Percentiles rank a stretch among this genome's conserved stretches.
Evolutionary conservation across 2,113 vertebrate genomes (phyloP).

Genomic region (Mohoua ochrocephala): DNA sequence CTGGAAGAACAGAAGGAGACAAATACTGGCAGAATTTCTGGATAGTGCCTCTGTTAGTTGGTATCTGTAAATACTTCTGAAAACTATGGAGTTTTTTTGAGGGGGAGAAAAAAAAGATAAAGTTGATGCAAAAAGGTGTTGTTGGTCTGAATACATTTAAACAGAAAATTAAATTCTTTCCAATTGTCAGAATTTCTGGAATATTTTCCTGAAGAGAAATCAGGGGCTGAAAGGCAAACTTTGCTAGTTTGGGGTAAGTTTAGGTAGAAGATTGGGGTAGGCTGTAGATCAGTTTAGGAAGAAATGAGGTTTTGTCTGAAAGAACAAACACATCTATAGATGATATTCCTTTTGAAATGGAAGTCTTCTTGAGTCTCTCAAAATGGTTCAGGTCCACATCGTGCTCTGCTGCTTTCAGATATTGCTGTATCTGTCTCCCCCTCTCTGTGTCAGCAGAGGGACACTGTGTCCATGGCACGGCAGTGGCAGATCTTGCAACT

Average conservation of each 20-base stretch:
- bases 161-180: neutral
- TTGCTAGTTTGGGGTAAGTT: neutral
- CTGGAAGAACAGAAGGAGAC: neutral
- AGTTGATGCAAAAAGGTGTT: neutral
- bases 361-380: neutral
- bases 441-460: neutral
- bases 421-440: accelerated
- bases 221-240: neutral
- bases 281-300: neutral
- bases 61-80: neutral
- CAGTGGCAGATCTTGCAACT: neutral
- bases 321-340: neutral
- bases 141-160: neutral
- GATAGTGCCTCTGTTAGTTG: neutral
- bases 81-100: neutral
- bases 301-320: neutral
- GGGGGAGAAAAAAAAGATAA: accelerated
- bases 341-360: neutral
- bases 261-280: neutral
- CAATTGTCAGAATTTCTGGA: neutral
- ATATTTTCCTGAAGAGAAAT: neutral
- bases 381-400: neutral
- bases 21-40: conserved; percentile 1
- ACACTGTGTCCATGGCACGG: neutral
- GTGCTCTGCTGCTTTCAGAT: neutral